Evolutionary conservation across 2,888 invertebrate species (phyloP), one percentile per base, ranked within the genome.

Genomic region (Tridacna gigas): DNA sequence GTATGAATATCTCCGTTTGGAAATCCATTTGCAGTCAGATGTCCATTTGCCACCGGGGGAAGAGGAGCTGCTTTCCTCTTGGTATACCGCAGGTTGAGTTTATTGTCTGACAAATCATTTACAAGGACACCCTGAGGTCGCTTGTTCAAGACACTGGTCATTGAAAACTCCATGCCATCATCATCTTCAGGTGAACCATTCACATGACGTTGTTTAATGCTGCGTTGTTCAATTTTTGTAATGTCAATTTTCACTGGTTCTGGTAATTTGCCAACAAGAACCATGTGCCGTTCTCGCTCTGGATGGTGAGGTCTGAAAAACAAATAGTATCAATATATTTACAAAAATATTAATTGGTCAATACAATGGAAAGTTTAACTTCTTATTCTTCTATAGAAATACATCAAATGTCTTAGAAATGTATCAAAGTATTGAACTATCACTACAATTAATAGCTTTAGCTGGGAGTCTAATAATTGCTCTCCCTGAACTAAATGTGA

Each of bases 81-180:
- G 11, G 90, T 91, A 88, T 95, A 95, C 47, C 95, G 89, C 51
- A 91, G 87, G 86, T 95, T 95, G 48, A 95, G 89, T 74, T 91
- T 92, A 86, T 91, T 93, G 69, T 93, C 92, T 0, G 94, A 94
- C 28, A 95, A 90, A 48, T 91, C 91, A 65, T 89, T 88, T 20
- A 90, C 82, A 66, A 87, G 83, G 74, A 92, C 90, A 28, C 91
- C 92, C 74, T 91, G 90, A 7, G 92, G 92, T 69, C 93, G 80
- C 84, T 92, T 91, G 83, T 93, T 93, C 4, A 93, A 87, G n/a
- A 89, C 90, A 88, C 92, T 92, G 15, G 91, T 92, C 84, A 89
- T 91, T n/a, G 93, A 93, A 77, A 93, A 92, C 56, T 88, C 90
- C 3, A 93, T 89, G 15, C 89, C 90, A 63, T 84, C 86, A n/a